phyloP scores from a whole-genome alignment of 2,888 invertebrate species.

The Caenorhabditis doughertyi region DNA sequence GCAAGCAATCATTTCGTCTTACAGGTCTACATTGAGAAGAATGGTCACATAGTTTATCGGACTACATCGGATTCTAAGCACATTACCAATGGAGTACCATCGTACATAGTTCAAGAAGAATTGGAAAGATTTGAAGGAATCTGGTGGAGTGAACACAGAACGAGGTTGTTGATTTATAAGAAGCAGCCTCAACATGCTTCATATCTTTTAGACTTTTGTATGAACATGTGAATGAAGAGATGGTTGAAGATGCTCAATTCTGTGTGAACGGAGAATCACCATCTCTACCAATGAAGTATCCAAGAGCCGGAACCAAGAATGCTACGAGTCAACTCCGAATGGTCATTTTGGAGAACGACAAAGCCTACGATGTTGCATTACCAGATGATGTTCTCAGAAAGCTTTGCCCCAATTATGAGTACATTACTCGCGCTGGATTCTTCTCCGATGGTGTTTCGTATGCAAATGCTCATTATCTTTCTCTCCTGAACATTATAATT shows the following conservation, averaged over 20 bases:
- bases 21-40: slow-evolving; percentile 62
- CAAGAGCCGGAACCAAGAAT: slow-evolving; percentile 74
- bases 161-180: no score
- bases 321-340: slow-evolving; percentile 70
- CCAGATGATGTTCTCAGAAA: slow-evolving; percentile 56
- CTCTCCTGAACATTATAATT: neutral
- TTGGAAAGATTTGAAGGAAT: slow-evolving; percentile 96
- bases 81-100: slow-evolving; percentile 89
- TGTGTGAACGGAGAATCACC: slow-evolving; percentile 62
- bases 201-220: slow-evolving; percentile 85
- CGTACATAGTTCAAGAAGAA: slow-evolving; percentile 98
- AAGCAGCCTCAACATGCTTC: no score
- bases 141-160: slow-evolving; percentile 99
- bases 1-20: neutral
- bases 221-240: slow-evolving; percentile 87
- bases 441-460: slow-evolving; percentile 93
- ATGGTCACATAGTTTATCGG: slow-evolving; percentile 36
- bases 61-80: slow-evolving; percentile 37
- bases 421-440: slow-evolving; percentile 96
- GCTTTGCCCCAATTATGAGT: slow-evolving; percentile 94
- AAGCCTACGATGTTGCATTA: slow-evolving; percentile 65
- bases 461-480: slow-evolving; percentile 84
- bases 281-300: slow-evolving; percentile 74
- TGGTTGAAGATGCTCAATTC: slow-evolving; percentile 91
- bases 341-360: slow-evolving; percentile 67